These are phyloP conservation scores for Euthynnus affinis DNA, from an alignment of 2,797 vertebrate genomes.

Conservation along the genomic window DNA sequence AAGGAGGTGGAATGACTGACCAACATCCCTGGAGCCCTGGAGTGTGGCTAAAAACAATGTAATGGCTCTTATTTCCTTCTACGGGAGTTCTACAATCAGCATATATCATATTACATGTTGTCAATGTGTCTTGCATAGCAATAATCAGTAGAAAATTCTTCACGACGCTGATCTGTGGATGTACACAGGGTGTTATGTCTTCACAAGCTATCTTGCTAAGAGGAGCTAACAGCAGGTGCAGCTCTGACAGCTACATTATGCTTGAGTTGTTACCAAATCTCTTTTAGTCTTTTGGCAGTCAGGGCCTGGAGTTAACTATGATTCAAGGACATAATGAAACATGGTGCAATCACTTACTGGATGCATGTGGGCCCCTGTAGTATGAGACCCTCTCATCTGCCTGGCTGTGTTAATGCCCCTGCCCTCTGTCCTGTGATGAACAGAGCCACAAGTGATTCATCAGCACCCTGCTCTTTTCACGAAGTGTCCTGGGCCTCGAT, in stretches of 20 bases:
- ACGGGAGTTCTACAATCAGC: neutral
- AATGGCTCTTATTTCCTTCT: neutral
- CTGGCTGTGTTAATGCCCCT: conserved; percentile 64
- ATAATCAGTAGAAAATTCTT: neutral
- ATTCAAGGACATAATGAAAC: conserved; percentile 39
- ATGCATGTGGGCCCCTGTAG: conserved; percentile 37
- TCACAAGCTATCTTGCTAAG: neutral
- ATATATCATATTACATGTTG: neutral
- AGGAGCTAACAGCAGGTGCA: neutral
- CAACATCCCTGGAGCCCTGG: too few species aligned
- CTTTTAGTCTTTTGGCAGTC: conserved; percentile 6
- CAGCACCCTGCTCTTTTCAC: conserved; percentile 75
- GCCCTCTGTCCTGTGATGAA: conserved; percentile 62
- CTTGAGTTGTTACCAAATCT: conserved; percentile 13
- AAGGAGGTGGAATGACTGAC: neutral
- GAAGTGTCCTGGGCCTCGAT: conserved; percentile 80
- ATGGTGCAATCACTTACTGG: conserved; percentile 22
- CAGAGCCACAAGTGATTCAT: conserved; percentile 74
- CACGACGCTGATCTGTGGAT: neutral
- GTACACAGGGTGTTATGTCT: neutral
- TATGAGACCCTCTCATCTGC: conserved; percentile 51
- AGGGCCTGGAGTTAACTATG: conserved; percentile 13
- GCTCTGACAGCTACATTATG: neutral
- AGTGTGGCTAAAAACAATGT: neutral
- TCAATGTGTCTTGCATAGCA: neutral